Base-by-base conservation (phyloP, 2,113 vertebrate genomes). In the Chlamydotis undulata region DNA sequence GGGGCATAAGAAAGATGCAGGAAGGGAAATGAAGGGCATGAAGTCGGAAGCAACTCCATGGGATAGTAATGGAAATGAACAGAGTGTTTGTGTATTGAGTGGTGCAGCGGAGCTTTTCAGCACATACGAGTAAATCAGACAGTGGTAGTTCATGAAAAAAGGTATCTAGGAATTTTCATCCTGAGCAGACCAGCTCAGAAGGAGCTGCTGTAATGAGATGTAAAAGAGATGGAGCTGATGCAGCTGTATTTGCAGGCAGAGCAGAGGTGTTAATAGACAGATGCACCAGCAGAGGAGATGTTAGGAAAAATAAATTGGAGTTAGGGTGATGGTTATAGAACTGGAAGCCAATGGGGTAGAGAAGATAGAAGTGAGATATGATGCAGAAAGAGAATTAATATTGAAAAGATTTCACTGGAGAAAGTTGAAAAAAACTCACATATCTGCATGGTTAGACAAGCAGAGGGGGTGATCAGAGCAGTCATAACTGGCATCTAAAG, bases 21-120 rank as follows among this genome's bases (percentile, higher is more conserved):
- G 94, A 92, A 92, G 83, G 8, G 69, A 96, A 73, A 94, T 94
- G 94, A 94, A 95, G 91, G 89, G 90, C 92, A 95, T 3, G 6
- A 93, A 97, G 89, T 95, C 31, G 6, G 96, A 96, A 96, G 67
- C 87, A 93, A 85, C 93, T 96, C 89, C 78, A 67, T 79, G 74
- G 94, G 83, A 92, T 86, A 77, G 74, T 86, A 92, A 96, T 78
- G 56, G 89, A 93, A 79, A 57, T 78, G 74, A 94, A 91, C 4
- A 89, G 63, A 87, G 53, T 59, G 47, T 79, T 84, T 96, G 68
- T 49, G 41, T 52, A 31, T 47, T 68, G 67, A 93, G 55, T 91
- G 83, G 53, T 91, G 93, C 87, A 94, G 89, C 67, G 83, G 70
- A 84, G 74, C 16, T 91, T 90, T 92, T 67, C 6, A 21, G 87